Percentiles rank a stretch among this genome's conserved stretches.
phyloP scores from a whole-genome alignment of 2,888 invertebrate genomes.

The Didymodactylos carnosus region DNA sequence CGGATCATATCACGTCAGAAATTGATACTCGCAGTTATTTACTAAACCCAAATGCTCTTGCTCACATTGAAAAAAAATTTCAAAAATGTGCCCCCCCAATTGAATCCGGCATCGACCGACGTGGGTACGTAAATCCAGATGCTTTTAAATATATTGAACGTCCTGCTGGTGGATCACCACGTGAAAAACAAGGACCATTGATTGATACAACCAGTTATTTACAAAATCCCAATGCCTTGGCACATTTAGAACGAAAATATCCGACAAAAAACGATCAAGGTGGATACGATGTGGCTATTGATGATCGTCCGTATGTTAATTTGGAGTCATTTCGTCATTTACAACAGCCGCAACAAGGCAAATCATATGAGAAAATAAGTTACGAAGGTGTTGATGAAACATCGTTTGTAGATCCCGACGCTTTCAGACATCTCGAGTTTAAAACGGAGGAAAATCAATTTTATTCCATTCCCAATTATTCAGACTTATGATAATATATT shows the following conservation, averaged over 20 bases:
- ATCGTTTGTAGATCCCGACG: too few species aligned
- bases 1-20: not conserved
- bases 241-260: not conserved
- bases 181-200: not conserved
- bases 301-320: not conserved
- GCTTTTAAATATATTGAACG: constrained; percentile 6
- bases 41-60: not conserved
- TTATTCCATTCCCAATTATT: too few species aligned
- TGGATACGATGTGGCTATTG: not conserved
- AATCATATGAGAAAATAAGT: too few species aligned
- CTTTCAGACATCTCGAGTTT: too few species aligned
- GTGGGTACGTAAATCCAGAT: constrained; percentile 4
- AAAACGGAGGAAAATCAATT: too few species aligned
- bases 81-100: not conserved
- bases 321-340: not conserved
- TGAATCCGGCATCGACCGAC: not conserved
- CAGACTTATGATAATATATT: too few species aligned
- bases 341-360: too few species aligned
- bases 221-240: not conserved
- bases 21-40: not conserved
- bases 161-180: not conserved
- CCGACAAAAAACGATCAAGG: not conserved
- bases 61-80: not conserved
- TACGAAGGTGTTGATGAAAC: too few species aligned
- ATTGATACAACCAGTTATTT: not conserved